A percentile compares a stretch with the other conserved stretches of the same genome.
Conservation (phyloP, 2,797 vertebrate species). For the Gambusia yucatana region DNA sequence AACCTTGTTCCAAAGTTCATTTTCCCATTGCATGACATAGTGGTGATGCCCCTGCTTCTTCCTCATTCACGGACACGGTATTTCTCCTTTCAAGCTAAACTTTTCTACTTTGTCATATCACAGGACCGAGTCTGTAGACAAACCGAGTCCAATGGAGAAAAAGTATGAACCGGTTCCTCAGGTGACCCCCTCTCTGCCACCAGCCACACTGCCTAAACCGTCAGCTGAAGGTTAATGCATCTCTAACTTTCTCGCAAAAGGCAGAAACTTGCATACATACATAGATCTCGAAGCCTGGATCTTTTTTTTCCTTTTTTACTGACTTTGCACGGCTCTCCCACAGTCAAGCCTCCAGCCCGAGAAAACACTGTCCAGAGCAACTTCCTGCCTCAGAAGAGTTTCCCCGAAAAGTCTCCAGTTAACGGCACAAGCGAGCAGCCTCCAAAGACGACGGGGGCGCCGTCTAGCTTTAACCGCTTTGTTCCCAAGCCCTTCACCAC, state of each 20-base stretch:
- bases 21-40: background rate
- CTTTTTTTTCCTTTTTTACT: background rate
- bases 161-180: slow-evolving; percentile 87
- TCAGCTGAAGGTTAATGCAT: slow-evolving; percentile 69
- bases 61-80: background rate
- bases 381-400: slow-evolving; percentile 92
- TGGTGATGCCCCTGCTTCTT: background rate
- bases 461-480: slow-evolving; percentile 87
- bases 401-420: slow-evolving; percentile 89
- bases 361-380: slow-evolving; percentile 90
- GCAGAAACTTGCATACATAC: background rate
- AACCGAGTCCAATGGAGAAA: slow-evolving; percentile 85
- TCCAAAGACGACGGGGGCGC: slow-evolving; percentile 75
- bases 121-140: slow-evolving; percentile 90
- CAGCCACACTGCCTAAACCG: slow-evolving; percentile 87
- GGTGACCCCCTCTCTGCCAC: slow-evolving; percentile 83
- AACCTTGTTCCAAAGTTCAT: background rate
- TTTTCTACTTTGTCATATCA: slow-evolving; percentile 16
- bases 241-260: background rate
- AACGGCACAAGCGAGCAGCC: slow-evolving; percentile 85
- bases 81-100: background rate
- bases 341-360: slow-evolving; percentile 83
- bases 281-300: too few relatives aligned
- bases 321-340: slow-evolving; percentile 51
- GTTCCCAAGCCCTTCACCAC: slow-evolving; percentile 89